A percentile compares a stretch with the other conserved stretches of the same genome.
phyloP scores from a whole-genome alignment of 2,113 vertebrate species.

The Gadus macrocephalus region DNA sequence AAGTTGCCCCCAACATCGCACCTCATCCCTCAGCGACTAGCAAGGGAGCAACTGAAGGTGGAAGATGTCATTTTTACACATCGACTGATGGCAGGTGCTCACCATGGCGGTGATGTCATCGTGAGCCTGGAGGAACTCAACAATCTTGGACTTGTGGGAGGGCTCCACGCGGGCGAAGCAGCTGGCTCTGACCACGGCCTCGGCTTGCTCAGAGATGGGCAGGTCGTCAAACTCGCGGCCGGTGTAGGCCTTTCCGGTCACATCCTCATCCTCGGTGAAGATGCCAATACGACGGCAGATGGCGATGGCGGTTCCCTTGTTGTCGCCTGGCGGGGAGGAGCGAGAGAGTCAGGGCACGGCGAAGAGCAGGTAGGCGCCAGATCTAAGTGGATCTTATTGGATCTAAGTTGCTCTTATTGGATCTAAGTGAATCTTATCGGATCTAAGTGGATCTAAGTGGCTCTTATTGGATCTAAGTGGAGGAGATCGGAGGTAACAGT shows the following conservation, averaged over 20 bases:
- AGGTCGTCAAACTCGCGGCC: conserved; percentile 77
- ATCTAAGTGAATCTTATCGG: neutral
- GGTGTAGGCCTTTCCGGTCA: conserved; percentile 66
- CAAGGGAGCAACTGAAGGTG: neutral
- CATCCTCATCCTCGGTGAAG: conserved; percentile 73
- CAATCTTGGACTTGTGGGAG: conserved; percentile 93
- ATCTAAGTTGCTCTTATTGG: neutral
- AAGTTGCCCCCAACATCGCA: neutral
- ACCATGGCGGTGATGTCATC: conserved; percentile 97
- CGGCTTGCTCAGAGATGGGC: conserved; percentile 56
- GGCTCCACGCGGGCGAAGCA: conserved; percentile 95
- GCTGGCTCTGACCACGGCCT: conserved; percentile 73
- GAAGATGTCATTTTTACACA: neutral
- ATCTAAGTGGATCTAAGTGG: neutral
- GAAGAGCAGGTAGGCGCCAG: neutral
- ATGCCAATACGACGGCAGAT: conserved; percentile 77
- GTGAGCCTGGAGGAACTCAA: conserved; percentile 85
- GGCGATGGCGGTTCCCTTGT: conserved; percentile 79
- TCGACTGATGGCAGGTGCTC: conserved; percentile 23
- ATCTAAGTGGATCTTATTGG: neutral
- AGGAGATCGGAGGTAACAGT: neutral
- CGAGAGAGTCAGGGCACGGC: neutral
- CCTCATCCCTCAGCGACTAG: neutral
- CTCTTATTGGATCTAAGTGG: neutral
- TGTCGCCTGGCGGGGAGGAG: conserved; percentile 68